Conservation (phyloP, 2,888 invertebrate genomes). For the Agrenia bidenticulata region DNA sequence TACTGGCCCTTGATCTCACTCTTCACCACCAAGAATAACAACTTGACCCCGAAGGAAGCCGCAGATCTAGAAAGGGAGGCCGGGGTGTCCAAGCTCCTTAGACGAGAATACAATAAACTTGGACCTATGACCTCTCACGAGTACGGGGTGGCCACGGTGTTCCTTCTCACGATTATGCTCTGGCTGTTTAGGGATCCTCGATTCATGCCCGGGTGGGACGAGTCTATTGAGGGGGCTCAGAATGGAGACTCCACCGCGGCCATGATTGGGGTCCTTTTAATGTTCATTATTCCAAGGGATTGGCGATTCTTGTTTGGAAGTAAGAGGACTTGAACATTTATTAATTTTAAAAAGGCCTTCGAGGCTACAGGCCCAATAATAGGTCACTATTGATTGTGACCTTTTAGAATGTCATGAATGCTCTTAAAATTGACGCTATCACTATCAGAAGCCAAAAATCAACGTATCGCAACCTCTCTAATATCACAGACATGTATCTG, state of each 20-base stretch:
- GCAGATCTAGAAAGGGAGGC: slow-evolving; percentile 2
- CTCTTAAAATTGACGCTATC: no score
- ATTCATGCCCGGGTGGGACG: slow-evolving; percentile 41
- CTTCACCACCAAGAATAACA: background rate
- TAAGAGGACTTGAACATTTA: slow-evolving; percentile 10
- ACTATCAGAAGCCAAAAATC: no score
- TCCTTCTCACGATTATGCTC: slow-evolving; percentile 13
- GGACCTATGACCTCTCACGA: slow-evolving; percentile 41
- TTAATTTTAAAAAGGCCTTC: no score
- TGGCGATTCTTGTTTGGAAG: slow-evolving; percentile 65
- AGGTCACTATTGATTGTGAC: no score
- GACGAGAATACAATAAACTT: slow-evolving; percentile 23
- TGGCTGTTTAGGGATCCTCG: slow-evolving; percentile 37
- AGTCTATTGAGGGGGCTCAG: slow-evolving; percentile 25
- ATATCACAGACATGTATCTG: no score
- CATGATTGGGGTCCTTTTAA: slow-evolving; percentile 74
- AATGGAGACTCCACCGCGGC: slow-evolving; percentile 58
- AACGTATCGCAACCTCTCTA: no score
- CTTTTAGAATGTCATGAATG: no score
- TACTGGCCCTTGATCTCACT: slow-evolving; percentile 24
- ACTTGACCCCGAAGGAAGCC: slow-evolving; percentile 11
- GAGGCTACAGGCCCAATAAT: no score
- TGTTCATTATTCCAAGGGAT: slow-evolving; percentile 82
- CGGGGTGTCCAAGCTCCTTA: slow-evolving; percentile 24
- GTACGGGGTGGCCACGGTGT: slow-evolving; percentile 21